A percentile compares a stretch with the other conserved stretches of the same genome.
Conservation (phyloP, 2,888 invertebrate genomes). For the Eristalinus aeneus region DNA sequence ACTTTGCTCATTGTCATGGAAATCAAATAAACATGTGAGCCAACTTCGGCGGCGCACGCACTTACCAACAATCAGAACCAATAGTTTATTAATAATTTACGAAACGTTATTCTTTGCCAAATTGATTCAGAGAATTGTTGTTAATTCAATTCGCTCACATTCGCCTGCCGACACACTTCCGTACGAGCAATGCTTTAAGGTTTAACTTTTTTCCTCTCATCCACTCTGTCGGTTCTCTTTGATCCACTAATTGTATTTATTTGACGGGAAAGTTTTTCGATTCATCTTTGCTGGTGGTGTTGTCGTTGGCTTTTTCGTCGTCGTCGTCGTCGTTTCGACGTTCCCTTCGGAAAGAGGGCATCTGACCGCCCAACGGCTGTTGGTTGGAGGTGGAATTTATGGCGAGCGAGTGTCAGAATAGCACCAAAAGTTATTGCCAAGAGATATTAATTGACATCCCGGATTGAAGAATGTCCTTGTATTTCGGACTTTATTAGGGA, state of each 20-base stretch:
- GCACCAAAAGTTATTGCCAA: conserved; percentile 14
- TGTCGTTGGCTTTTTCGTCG: not conserved
- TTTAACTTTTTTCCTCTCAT: conserved; percentile 3
- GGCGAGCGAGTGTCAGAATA: conserved; percentile 16
- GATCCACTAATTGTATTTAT: conserved; percentile 50
- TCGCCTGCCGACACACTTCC: not conserved
- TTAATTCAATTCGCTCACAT: conserved; percentile 8
- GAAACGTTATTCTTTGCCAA: conserved; percentile 10
- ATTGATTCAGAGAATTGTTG: conserved; percentile 35
- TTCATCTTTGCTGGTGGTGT: not conserved
- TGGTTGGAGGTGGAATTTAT: conserved; percentile 19
- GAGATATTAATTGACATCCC: conserved; percentile 39
- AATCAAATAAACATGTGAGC: not conserved
- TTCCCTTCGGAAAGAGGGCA: not conserved
- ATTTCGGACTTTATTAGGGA: not conserved
- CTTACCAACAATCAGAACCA: not conserved
- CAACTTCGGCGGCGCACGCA: not conserved
- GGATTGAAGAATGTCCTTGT: conserved; percentile 1
- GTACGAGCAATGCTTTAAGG: not conserved
- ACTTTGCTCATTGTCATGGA: not conserved
- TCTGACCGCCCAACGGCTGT: not conserved
- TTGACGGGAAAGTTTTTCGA: conserved; percentile 41
- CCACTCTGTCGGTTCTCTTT: conserved; percentile 7
- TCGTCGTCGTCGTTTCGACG: not conserved
- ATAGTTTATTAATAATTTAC: conserved; percentile 43